These are phyloP conservation scores for Allygus modestus DNA, from an alignment of 2,888 invertebrate genomes.

Conservation along the genomic window DNA sequence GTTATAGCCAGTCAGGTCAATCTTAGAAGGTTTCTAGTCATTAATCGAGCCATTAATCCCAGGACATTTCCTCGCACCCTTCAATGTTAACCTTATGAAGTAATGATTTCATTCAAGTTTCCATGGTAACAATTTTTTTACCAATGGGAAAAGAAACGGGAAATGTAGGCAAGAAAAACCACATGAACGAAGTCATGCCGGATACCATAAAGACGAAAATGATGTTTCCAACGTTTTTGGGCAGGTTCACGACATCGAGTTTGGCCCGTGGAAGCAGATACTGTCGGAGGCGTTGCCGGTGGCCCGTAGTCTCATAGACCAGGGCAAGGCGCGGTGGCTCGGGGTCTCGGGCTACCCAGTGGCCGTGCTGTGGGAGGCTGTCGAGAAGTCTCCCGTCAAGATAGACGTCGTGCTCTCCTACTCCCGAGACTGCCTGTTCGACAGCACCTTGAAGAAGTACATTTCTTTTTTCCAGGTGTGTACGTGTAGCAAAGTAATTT, in stretches of 20 bases:
- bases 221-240: too few relatives aligned
- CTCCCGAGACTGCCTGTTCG: constrained; percentile 87
- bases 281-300: constrained; percentile 92
- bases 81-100: too few relatives aligned
- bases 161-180: too few relatives aligned
- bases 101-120: too few relatives aligned
- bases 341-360: constrained; percentile 94
- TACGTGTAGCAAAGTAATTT: not conserved
- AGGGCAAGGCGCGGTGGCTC: constrained; percentile 82
- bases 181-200: too few relatives aligned
- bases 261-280: constrained; percentile 84
- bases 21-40: too few relatives aligned
- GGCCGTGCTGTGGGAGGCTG: constrained; percentile 84
- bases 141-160: too few relatives aligned
- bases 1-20: not conserved
- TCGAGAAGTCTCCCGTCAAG: constrained; percentile 81
- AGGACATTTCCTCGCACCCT: too few relatives aligned
- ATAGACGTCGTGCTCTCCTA: constrained; percentile 88
- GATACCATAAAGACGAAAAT: too few relatives aligned
- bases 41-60: too few relatives aligned
- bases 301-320: constrained; percentile 84
- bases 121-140: too few relatives aligned
- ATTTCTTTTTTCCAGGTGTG: constrained; percentile 86
- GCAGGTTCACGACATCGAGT: constrained; percentile 97
- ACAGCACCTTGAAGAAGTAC: constrained; percentile 86